These are phyloP conservation scores for Tinamus major DNA, from an alignment of 2,797 vertebrate species.

Conservation along the genomic window DNA sequence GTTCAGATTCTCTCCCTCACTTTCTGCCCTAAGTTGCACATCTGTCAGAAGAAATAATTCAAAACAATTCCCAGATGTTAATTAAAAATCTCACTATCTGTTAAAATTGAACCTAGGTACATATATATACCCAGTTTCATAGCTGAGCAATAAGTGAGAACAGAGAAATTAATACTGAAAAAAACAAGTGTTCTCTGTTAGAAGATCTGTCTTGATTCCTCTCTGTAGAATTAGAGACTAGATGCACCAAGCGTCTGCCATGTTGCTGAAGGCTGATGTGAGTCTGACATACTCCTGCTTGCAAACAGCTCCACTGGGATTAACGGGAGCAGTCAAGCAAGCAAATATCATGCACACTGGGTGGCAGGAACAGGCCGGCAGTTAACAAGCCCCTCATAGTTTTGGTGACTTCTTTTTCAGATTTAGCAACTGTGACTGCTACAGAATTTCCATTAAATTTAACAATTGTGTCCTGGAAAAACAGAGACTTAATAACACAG, in stretches of 20 bases:
- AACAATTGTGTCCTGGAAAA: neutral
- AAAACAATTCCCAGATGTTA: slow-evolving; percentile 34
- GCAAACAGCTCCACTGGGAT: neutral
- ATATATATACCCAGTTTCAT: neutral
- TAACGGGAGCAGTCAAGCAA: neutral
- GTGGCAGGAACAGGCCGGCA: slow-evolving; percentile 55
- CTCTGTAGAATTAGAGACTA: neutral
- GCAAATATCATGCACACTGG: slow-evolving; percentile 1
- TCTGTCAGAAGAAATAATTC: neutral
- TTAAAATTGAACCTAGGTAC: neutral
- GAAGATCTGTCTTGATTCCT: neutral
- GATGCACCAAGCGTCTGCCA: neutral
- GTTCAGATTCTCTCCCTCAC: neutral
- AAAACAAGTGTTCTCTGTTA: neutral
- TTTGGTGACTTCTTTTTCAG: slow-evolving; percentile 10
- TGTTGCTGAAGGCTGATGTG: neutral
- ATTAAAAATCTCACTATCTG: neutral
- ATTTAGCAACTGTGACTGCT: neutral
- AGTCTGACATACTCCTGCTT: neutral
- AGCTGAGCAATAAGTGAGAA: neutral
- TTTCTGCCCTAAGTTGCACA: neutral
- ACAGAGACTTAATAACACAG: neutral
- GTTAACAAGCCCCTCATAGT: neutral
- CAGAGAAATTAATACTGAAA: neutral
- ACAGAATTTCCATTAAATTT: slow-evolving; percentile 11